Conservation (phyloP, 1,140 invertebrate species). For the Aphelinus certus region DNA sequence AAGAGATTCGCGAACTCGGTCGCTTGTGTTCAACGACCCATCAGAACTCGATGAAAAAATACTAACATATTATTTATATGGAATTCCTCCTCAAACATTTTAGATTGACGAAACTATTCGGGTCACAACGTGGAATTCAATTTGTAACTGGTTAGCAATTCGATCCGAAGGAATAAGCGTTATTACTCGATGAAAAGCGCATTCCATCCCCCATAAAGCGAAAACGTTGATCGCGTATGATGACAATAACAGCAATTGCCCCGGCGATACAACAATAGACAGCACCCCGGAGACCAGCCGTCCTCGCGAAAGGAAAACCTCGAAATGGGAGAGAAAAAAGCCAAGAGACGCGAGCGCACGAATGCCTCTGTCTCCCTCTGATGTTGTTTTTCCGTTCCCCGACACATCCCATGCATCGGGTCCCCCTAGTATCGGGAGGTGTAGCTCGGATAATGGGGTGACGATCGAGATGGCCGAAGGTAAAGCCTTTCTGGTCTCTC, state of each 20-base stretch:
- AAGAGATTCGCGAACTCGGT: no score
- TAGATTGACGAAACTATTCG: no score
- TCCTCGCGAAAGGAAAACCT: no score
- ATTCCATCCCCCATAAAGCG: background rate
- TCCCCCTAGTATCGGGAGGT: conserved; percentile 37
- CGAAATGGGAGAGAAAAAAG: no score
- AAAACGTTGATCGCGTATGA: conserved; percentile 28
- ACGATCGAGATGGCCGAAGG: conserved; percentile 45
- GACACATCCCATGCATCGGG: conserved; percentile 23
- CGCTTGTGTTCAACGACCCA: no score
- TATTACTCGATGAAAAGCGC: conserved; percentile 26
- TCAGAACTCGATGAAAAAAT: no score
- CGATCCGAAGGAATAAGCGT: background rate
- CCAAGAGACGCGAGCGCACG: no score
- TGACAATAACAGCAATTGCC: conserved; percentile 26
- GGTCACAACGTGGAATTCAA: no score
- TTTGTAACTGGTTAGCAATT: no score
- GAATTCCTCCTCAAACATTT: no score
- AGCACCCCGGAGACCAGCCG: conserved; percentile 5
- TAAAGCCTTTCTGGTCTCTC: conserved; percentile 21
- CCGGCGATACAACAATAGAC: conserved; percentile 12
- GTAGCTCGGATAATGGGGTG: conserved; percentile 46
- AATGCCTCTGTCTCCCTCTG: background rate
- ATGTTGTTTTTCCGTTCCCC: background rate
- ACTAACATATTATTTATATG: no score